These are phyloP conservation scores for Podiceps cristatus DNA, from an alignment of 2,113 vertebrate species.

Conservation along the genomic window DNA sequence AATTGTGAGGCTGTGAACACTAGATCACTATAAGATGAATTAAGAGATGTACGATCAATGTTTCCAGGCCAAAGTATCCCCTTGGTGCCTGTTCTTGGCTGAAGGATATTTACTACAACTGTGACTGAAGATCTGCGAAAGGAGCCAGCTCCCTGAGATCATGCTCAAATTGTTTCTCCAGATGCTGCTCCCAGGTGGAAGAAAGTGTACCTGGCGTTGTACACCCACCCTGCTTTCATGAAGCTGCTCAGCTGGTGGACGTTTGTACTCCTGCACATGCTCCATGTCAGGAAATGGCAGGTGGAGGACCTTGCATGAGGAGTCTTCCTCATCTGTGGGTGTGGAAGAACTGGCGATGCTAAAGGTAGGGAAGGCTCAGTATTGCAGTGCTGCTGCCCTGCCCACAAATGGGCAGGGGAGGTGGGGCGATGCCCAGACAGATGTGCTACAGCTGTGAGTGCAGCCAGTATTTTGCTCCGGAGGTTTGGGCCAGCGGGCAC, in stretches of 20 bases:
- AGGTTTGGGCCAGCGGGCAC: neutral
- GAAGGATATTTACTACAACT: neutral
- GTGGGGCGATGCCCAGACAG: neutral
- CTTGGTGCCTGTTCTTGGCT: neutral
- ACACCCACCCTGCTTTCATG: neutral
- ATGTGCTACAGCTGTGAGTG: neutral
- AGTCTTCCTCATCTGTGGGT: neutral
- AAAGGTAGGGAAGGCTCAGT: neutral
- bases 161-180: neutral
- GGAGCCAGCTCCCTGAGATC: neutral
- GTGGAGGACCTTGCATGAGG: neutral
- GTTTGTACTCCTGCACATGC: neutral
- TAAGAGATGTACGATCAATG: neutral
- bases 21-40: neutral
- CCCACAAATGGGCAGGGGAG: rapidly evolving
- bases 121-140: neutral
- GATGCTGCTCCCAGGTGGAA: neutral
- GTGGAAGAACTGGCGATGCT: neutral
- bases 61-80: neutral
- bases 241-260: neutral
- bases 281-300: neutral
- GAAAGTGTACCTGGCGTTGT: neutral
- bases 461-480: neutral
- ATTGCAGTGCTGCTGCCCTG: neutral
- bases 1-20: neutral